Percentiles rank a stretch among this genome's conserved stretches.
phyloP scores from a whole-genome alignment of 2,797 vertebrate genomes.

The Typhlichthys subterraneus region DNA sequence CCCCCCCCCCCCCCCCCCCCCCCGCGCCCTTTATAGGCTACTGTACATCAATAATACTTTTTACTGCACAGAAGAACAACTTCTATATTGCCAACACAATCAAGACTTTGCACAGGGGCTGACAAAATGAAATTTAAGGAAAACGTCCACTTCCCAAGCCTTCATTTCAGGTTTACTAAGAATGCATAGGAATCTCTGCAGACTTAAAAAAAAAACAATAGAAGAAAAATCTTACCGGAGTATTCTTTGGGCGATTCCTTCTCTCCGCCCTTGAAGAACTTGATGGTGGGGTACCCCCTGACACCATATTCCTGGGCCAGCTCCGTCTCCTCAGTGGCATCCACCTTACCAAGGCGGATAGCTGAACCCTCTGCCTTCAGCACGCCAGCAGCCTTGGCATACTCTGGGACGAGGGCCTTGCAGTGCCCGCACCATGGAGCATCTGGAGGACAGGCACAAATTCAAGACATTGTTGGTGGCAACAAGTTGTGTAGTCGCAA shows the following conservation, averaged over 20 bases:
- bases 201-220: background rate
- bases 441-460: constrained; percentile 71
- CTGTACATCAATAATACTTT: too few species aligned
- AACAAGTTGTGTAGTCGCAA: background rate
- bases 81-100: too few species aligned
- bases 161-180: too few species aligned
- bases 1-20: too few species aligned
- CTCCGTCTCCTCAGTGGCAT: constrained; percentile 94
- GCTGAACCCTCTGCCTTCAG: constrained; percentile 86
- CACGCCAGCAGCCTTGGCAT: constrained; percentile 88
- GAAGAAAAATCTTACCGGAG: constrained; percentile 79
- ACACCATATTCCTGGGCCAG: constrained; percentile 93
- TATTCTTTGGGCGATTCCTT: constrained; percentile 90
- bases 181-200: background rate
- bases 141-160: too few species aligned
- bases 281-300: constrained; percentile 96
- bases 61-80: too few species aligned
- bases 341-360: constrained; percentile 92
- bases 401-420: constrained; percentile 94
- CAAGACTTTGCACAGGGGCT: too few species aligned
- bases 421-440: constrained; percentile 99
- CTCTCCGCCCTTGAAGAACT: constrained; percentile 95
- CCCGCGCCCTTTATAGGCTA: too few species aligned
- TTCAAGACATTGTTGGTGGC: background rate
- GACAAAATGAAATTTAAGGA: too few species aligned